These are phyloP conservation scores for Lasius fuliginosus DNA, from an alignment of 2,888 invertebrate genomes.

Conservation along the genomic window DNA sequence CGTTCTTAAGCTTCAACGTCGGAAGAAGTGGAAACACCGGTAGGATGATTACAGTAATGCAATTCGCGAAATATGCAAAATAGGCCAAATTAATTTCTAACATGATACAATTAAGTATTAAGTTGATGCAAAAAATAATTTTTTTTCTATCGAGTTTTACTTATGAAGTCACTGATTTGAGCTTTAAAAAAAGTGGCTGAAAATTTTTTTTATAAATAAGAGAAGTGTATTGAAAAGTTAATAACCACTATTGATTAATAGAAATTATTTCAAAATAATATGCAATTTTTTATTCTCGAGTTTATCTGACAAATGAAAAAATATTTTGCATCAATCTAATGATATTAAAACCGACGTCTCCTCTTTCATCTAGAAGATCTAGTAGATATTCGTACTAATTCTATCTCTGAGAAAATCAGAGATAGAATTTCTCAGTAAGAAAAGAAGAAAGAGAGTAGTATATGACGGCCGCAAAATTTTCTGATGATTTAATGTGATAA, in stretches of 20 bases:
- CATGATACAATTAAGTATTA: background rate
- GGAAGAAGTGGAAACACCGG: background rate
- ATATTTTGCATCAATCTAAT: background rate
- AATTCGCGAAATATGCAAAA: background rate
- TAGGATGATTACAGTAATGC: constrained; percentile 16
- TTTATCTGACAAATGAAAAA: background rate
- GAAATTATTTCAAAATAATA: background rate
- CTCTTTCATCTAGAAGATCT: background rate
- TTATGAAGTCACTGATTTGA: background rate
- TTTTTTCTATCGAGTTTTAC: background rate
- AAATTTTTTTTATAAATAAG: background rate
- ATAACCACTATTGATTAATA: background rate
- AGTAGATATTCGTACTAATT: background rate
- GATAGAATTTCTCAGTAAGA: background rate
- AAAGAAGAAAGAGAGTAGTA: background rate
- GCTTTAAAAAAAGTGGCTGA: background rate
- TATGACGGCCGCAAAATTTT: background rate
- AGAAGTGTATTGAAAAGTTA: background rate
- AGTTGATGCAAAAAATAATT: background rate
- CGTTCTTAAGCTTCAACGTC: constrained; percentile 13
- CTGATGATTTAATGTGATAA: constrained; percentile 3
- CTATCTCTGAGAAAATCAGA: background rate
- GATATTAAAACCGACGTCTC: background rate
- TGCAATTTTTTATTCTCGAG: background rate
- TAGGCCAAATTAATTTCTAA: background rate